Evolutionary conservation across 1,140 invertebrate genomes (phyloP).

Genomic region (Odontomachus brunneus): DNA sequence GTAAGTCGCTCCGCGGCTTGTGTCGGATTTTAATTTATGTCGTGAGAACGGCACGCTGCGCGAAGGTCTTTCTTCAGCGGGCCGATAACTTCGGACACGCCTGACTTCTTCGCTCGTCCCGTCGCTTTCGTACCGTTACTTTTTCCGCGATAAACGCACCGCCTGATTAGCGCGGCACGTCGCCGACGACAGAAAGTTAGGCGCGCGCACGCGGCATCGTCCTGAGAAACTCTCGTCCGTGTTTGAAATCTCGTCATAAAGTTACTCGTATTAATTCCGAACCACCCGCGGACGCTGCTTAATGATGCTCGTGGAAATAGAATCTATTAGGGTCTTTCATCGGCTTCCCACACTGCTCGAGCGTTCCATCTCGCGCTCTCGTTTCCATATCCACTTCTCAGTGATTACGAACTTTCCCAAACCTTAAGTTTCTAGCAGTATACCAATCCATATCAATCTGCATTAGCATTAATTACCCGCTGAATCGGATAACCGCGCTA

Average conservation of each 20-base stretch:
- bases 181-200: conserved; percentile 33
- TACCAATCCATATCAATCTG: too few relatives aligned
- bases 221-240: conserved; percentile 2
- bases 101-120: conserved; percentile 31
- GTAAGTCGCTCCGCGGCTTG: not conserved
- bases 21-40: conserved; percentile 60
- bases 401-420: too few relatives aligned
- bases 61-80: conserved; percentile 47
- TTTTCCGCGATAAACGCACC: conserved; percentile 49
- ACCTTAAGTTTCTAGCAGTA: too few relatives aligned
- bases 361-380: not conserved
- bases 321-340: not conserved
- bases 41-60: conserved; percentile 52
- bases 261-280: not conserved
- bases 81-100: conserved; percentile 39
- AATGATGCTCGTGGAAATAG: conserved; percentile 16
- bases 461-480: too few relatives aligned
- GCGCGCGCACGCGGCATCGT: not conserved
- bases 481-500: too few relatives aligned
- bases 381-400: too few relatives aligned
- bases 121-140: conserved; percentile 50
- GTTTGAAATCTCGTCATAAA: not conserved
- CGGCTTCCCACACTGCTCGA: not conserved
- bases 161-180: conserved; percentile 34
- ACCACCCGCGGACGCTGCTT: not conserved